Base-by-base conservation (phyloP, 2,113 vertebrate genomes). In the Sminthopsis crassicaudata region DNA sequence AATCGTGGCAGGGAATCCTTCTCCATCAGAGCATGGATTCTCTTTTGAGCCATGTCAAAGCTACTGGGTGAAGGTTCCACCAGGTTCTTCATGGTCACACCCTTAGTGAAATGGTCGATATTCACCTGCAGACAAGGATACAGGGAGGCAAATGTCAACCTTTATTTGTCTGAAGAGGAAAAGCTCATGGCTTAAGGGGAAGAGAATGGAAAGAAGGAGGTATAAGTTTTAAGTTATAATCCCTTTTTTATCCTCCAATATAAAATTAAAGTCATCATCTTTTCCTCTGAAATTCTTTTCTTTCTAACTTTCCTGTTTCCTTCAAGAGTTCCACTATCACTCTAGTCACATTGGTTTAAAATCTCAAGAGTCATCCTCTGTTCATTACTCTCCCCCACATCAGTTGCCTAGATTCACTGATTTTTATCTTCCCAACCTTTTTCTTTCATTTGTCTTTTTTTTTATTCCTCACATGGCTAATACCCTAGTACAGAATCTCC, bases 1-100 rank as follows among this genome's bases (percentile, higher is more conserved):
- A 99, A 99, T 96, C 99, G 99, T 24, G 99, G 99, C 36, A 99
- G 99, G 25, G 99, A 99, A 98, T 99, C 99, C 97, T 99, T 99
- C 98, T 99, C 99, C 99, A 99, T 99, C 98, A 99, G 98, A 95
- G 99, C 99, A 57, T 98, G 99, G 98, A 99, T 99, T 93, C 99
- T 99, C 96, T 99, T 99, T 98, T 99, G 99, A 93, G 99, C 99
- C 98, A 99, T 96, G 50, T 99, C 99, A 95, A 99, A 99, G 97
- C 99, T 99, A 67, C 95, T 91, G 1, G 98, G 91, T 16, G 99
- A 99, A 0, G 99, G 99, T 26, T 99, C 99, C 96, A 99, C 99
- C 98, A 99, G 98, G 98, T 99, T 99, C 98, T 99, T 99, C 98
- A 99, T 97, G 67, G 99, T 99, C 97, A 99, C 96, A 1, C 98